These are phyloP conservation scores for Thripadectes ignobilis DNA, from an alignment of 2,797 vertebrate genomes.

Conservation along the genomic window DNA sequence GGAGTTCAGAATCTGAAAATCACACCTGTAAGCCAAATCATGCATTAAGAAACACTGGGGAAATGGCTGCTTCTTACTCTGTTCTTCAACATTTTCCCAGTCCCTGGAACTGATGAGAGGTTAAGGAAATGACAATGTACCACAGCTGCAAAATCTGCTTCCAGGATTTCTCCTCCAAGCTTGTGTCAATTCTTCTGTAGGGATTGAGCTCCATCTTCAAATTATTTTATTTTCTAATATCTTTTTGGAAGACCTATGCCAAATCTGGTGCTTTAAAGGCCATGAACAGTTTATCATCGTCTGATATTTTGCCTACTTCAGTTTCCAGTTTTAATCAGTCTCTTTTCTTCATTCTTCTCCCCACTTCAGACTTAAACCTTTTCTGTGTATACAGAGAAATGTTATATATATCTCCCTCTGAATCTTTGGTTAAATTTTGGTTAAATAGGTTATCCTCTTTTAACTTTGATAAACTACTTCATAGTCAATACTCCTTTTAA, in stretches of 20 bases:
- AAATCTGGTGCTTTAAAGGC: not conserved
- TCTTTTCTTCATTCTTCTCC: not conserved
- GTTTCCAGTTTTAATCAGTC: not conserved
- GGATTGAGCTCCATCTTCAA: not conserved
- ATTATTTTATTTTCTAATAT: not conserved
- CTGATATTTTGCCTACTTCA: not conserved
- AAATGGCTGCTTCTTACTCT: not conserved
- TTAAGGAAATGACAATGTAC: not conserved
- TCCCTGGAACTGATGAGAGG: not conserved
- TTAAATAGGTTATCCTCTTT: not conserved
- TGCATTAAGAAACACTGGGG: not conserved
- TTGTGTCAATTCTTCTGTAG: not conserved
- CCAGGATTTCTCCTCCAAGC: not conserved
- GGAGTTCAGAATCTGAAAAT: not conserved
- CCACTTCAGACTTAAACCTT: not conserved
- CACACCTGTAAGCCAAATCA: not conserved
- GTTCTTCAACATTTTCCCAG: not conserved
- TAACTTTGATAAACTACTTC: not conserved
- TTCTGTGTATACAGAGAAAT: not conserved
- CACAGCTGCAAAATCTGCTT: not conserved
- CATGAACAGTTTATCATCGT: not conserved
- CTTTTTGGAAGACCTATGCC: not conserved
- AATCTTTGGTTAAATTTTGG: not conserved
- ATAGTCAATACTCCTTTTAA: not conserved
- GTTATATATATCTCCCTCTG: not conserved